These are phyloP conservation scores for Neolamprologus variostigma DNA, from an alignment of 2,113 vertebrate genomes.

Conservation along the genomic window DNA sequence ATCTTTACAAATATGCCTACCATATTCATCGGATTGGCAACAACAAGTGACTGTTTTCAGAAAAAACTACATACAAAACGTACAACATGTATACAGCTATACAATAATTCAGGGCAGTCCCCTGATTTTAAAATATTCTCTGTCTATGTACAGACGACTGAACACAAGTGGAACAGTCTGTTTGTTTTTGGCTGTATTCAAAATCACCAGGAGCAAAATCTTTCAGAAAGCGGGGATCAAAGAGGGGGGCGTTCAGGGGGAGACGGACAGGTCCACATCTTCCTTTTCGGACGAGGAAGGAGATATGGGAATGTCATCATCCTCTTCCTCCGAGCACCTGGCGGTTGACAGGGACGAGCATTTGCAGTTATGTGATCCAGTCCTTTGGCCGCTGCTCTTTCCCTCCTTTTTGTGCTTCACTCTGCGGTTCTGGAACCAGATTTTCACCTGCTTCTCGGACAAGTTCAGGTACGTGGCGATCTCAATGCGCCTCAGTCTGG, in stretches of 20 bases:
- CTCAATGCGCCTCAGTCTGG: slow-evolving; percentile 94
- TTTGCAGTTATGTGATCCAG: slow-evolving; percentile 81
- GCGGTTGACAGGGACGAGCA: slow-evolving; percentile 85
- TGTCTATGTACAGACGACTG: slow-evolving; percentile 68
- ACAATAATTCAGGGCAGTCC: slow-evolving; percentile 60
- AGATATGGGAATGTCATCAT: slow-evolving; percentile 88
- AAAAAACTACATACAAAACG: slow-evolving; percentile 71
- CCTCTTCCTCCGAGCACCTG: slow-evolving; percentile 86
- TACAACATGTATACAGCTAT: slow-evolving; percentile 74
- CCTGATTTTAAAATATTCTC: slow-evolving; percentile 67
- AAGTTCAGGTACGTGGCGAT: slow-evolving; percentile 99
- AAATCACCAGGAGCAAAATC: slow-evolving; percentile 37
- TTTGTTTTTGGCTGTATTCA: slow-evolving; percentile 62
- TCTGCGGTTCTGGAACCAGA: slow-evolving; percentile 98
- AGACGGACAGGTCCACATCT: slow-evolving; percentile 86
- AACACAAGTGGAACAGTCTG: slow-evolving; percentile 48
- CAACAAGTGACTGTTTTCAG: slow-evolving; percentile 60
- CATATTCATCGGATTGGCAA: slow-evolving; percentile 49
- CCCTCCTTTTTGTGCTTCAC: slow-evolving; percentile 99
- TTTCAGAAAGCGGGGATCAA: background rate
- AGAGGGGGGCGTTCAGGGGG: slow-evolving; percentile 67
- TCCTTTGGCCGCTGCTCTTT: slow-evolving; percentile 80
- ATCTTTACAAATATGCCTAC: slow-evolving; percentile 52
- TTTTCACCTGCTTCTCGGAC: slow-evolving; percentile 98
- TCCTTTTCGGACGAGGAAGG: slow-evolving; percentile 94